Base-by-base conservation (phyloP, 2,888 invertebrate genomes). In the Acleris sparsana region DNA sequence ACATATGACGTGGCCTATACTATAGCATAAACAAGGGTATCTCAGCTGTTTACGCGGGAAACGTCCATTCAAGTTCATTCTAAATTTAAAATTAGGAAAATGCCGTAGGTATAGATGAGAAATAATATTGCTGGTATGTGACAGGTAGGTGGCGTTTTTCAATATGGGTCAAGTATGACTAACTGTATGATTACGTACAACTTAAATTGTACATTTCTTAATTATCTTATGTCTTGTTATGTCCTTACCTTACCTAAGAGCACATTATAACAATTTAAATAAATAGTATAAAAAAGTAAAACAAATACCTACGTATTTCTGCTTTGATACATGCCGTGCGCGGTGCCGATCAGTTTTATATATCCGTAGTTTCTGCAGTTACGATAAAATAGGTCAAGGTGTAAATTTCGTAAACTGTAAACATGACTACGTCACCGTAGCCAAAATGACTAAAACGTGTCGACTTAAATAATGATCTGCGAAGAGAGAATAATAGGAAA, bases 31-130 rank as follows among this genome's bases (percentile, higher is more conserved):
- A 69, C 49, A 63, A 51, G 62, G 61, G 58, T 57, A 55, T 53
- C 56, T 67, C 61, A 62, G 67, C 63, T 62, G 68, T 68, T 71
- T 68, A 72, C 73, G 70, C 68, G 58, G 62, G 58, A 67, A 62
- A 53, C 59, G 63, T 64, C 63, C 73, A 72, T 73, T 73, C 72
- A 74, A 59, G 61, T 49, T 63, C 62, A 48, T 63, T 68, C 67
- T 58, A 64, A 69, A 70, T 69, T 67, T 72, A 70, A 70, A 71
- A 58, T 61, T 46, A 62, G 57, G 44, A 48, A 64, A 67, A 58
- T 53, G 51, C 56, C 63, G 68, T 52, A 43, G 60, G 29, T 18
- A 33, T 1, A 39, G 39, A 39, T 39, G 39, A 39, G 13, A 39
- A 39, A 39, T 13, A 18, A 1, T 22, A n/a, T 44, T 20, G 25